A percentile compares a stretch with the other conserved stretches of the same genome.
Conservation (phyloP, 2,113 vertebrate species). For the Crotalus horridus region DNA sequence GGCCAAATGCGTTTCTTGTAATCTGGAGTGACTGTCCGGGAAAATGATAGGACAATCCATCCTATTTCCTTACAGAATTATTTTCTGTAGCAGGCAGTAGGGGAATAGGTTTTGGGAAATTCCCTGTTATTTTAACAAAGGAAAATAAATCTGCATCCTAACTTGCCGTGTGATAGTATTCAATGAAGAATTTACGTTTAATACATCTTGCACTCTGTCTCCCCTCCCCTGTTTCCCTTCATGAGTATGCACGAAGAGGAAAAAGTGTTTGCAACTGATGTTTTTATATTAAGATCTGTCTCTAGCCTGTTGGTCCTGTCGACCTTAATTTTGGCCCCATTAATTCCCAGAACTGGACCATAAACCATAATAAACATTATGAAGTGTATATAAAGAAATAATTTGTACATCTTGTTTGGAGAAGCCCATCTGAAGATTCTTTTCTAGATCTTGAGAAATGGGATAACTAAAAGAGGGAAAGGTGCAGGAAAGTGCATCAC, state of each 20-base stretch:
- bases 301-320: background rate
- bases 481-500: background rate
- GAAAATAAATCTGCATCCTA: slow-evolving; percentile 75
- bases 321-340: background rate
- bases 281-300: background rate
- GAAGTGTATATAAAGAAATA: background rate
- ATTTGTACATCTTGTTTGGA: background rate
- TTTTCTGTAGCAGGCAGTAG: slow-evolving; percentile 39
- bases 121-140: slow-evolving; percentile 73
- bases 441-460: background rate
- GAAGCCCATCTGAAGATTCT: background rate
- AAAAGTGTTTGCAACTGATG: background rate
- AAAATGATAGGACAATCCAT: slow-evolving; percentile 48
- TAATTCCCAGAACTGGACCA: background rate
- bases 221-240: background rate
- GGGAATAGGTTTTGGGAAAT: slow-evolving; percentile 51
- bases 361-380: background rate
- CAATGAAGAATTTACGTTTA: background rate
- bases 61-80: slow-evolving; percentile 49
- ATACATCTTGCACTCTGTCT: background rate
- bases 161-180: slow-evolving; percentile 40
- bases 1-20: background rate
- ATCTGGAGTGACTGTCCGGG: background rate
- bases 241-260: background rate
- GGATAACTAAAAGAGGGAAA: background rate